A percentile compares a stretch with the other conserved stretches of the same genome.
Evolutionary conservation across 2,888 invertebrate species (phyloP).

Genomic region (Sepiola atlantica): DNA sequence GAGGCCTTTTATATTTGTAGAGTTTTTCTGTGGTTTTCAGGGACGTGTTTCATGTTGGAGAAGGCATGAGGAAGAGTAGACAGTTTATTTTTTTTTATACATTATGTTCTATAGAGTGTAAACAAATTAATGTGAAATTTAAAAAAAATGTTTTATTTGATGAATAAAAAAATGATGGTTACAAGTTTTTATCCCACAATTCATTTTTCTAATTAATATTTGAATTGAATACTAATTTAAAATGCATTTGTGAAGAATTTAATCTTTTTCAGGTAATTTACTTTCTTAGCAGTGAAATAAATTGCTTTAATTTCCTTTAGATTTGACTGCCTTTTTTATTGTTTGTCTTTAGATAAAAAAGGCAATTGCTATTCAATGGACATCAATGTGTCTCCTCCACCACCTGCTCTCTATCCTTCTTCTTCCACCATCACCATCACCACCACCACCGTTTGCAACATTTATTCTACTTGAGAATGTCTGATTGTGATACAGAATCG

Average conservation of each 20-base stretch:
- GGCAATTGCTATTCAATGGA: background rate
- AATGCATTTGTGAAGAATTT: background rate
- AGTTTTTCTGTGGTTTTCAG: no score
- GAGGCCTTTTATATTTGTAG: no score
- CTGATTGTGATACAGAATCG: no score
- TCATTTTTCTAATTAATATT: background rate
- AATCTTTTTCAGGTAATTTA: background rate
- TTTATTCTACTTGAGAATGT: background rate
- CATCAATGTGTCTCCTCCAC: background rate
- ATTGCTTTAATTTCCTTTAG: background rate
- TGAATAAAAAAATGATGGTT: background rate
- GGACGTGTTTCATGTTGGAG: no score
- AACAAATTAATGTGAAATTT: background rate
- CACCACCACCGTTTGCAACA: background rate
- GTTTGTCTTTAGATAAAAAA: background rate
- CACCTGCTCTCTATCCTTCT: no score
- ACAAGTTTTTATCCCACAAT: background rate
- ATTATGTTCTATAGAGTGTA: background rate
- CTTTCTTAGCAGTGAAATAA: background rate
- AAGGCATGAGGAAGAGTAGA: no score
- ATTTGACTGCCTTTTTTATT: background rate
- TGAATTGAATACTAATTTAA: background rate
- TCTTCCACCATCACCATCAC: no score
- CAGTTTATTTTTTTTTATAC: no score
- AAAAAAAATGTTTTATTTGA: background rate